phyloP scores from a whole-genome alignment of 2,888 invertebrate species.

The Taphrorychus bicolor region DNA sequence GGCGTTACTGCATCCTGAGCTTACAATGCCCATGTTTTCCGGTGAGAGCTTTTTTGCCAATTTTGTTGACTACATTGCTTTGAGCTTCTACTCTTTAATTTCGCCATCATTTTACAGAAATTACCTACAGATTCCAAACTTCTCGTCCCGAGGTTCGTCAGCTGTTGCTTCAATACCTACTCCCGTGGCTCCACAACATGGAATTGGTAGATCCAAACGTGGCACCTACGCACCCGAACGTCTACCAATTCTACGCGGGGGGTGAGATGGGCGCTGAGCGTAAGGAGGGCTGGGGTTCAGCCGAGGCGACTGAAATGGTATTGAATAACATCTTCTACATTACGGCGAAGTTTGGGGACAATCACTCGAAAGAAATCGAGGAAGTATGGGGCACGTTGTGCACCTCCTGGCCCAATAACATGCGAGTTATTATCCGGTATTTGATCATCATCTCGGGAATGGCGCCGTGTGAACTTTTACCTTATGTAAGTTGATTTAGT shows the following conservation, averaged over 20 bases:
- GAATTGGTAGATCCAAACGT: slow-evolving; percentile 97
- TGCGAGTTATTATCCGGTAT: slow-evolving; percentile 95
- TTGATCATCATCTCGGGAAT: slow-evolving; percentile 95
- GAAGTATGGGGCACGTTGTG: slow-evolving; percentile 96
- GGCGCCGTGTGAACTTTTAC: slow-evolving; percentile 93
- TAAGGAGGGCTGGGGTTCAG: slow-evolving; percentile 96
- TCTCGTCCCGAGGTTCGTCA: slow-evolving; percentile 93
- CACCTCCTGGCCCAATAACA: slow-evolving; percentile 95
- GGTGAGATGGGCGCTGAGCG: slow-evolving; percentile 66
- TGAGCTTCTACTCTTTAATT: background rate
- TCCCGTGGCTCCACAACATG: slow-evolving; percentile 99
- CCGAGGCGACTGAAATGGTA: slow-evolving; percentile 99
- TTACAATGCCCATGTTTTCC: slow-evolving; percentile 99
- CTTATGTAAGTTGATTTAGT: slow-evolving; percentile 92
- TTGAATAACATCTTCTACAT: slow-evolving; percentile 98
- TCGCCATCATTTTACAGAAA: slow-evolving; percentile 84
- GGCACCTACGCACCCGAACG: slow-evolving; percentile 86
- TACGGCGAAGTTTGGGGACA: slow-evolving; percentile 96
- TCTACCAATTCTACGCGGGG: slow-evolving; percentile 73
- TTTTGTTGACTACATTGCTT: background rate
- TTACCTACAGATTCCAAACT: slow-evolving; percentile 95
- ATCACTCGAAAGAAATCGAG: slow-evolving; percentile 94
- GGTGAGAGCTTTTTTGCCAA: slow-evolving; percentile 69
- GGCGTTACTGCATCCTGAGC: slow-evolving; percentile 92
- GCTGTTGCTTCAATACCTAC: slow-evolving; percentile 86